phyloP scores from a whole-genome alignment of 1,140 invertebrate species.

The Drosophila punjabiensis region DNA sequence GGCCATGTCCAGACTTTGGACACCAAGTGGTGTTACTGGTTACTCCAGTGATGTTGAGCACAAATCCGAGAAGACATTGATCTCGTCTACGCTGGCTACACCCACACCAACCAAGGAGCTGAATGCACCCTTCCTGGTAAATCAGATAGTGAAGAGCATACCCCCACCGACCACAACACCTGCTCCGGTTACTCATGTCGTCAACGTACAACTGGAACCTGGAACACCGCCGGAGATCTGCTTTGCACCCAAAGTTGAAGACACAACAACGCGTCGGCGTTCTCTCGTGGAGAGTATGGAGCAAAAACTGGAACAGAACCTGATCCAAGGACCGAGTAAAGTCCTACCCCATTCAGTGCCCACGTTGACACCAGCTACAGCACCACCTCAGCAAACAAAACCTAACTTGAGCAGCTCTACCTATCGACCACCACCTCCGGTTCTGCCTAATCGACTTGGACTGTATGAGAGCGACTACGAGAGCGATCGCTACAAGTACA shows the following conservation, averaged over 20 bases:
- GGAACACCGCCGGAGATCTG: slow-evolving; percentile 89
- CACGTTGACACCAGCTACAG: slow-evolving; percentile 61
- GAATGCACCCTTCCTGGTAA: slow-evolving; percentile 86
- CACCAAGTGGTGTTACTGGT: slow-evolving; percentile 60
- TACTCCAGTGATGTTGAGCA: slow-evolving; percentile 67
- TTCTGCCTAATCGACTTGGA: slow-evolving; percentile 88
- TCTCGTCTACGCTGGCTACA: slow-evolving; percentile 64
- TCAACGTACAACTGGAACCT: slow-evolving; percentile 87
- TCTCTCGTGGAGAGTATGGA: slow-evolving; percentile 88
- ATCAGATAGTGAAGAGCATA: slow-evolving; percentile 83
- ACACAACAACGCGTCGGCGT: slow-evolving; percentile 79
- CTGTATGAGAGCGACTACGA: slow-evolving; percentile 90
- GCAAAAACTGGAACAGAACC: slow-evolving; percentile 87
- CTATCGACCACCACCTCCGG: slow-evolving; percentile 86
- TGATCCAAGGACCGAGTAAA: slow-evolving; percentile 86
- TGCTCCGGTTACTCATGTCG: slow-evolving; percentile 43
- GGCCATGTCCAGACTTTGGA: slow-evolving; percentile 89
- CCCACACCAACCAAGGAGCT: slow-evolving; percentile 84
- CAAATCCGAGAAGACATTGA: slow-evolving; percentile 62
- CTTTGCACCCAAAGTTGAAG: slow-evolving; percentile 86
- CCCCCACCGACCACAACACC: slow-evolving; percentile 84
- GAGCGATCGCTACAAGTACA: slow-evolving; percentile 90
- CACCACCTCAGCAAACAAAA: slow-evolving; percentile 9
- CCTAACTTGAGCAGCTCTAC: slow-evolving; percentile 3
- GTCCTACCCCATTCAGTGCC: slow-evolving; percentile 86